Conservation (phyloP, 2,113 vertebrate genomes). For the Irena cyanogastra region DNA sequence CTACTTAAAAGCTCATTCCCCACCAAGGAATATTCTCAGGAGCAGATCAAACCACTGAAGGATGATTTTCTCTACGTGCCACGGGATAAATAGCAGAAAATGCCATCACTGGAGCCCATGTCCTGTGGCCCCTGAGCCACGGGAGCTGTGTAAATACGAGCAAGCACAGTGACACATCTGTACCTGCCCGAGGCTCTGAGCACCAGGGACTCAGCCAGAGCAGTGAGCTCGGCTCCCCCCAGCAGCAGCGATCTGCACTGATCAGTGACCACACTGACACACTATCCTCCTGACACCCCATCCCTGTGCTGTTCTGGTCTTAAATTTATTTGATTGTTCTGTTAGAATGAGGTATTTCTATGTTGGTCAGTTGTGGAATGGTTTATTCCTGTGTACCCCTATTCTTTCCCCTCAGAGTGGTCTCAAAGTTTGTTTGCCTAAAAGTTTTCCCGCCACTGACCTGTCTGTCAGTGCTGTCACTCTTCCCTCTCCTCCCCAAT, state of each 20-base stretch:
- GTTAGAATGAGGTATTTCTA: too few species aligned
- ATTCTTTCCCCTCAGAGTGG: too few species aligned
- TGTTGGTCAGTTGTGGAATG: too few species aligned
- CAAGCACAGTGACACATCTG: not conserved
- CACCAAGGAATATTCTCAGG: not conserved
- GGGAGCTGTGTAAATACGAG: not conserved
- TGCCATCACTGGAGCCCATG: not conserved
- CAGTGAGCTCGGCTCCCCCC: not conserved
- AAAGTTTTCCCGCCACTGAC: too few species aligned
- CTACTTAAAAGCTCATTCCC: not conserved
- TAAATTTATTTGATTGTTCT: too few species aligned
- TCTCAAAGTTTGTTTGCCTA: too few species aligned
- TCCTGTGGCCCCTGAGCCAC: accelerated
- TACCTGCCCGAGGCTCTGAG: not conserved
- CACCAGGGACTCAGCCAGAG: not conserved
- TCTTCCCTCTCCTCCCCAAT: too few species aligned
- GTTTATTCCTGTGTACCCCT: too few species aligned
- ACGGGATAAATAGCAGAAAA: not conserved
- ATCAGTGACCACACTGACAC: not conserved
- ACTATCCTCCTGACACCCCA: too few species aligned
- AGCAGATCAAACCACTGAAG: not conserved
- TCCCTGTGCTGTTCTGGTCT: too few species aligned
- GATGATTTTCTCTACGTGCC: not conserved
- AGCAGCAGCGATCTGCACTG: not conserved
- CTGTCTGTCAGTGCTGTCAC: too few species aligned